Conservation (phyloP, 2,113 vertebrate species). For the Danio rerio region GRCz12tu NC_133182.1:33356501-33357000, state of each 20-base stretch:
- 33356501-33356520: too few species aligned
- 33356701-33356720: slow-evolving; percentile 6
- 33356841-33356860: too few species aligned
- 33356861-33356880: too few species aligned
- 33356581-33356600: slow-evolving; percentile 65
- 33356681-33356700: slow-evolving; percentile 36
- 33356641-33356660: slow-evolving; percentile 1
- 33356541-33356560: slow-evolving; percentile 44
- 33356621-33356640: slow-evolving; percentile 40
- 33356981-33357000: too few species aligned
- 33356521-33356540: slow-evolving; percentile 20
- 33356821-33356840: too few species aligned
- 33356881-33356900: too few species aligned
- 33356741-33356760: slow-evolving; percentile 29
- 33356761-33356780: neutral
- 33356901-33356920: too few species aligned
- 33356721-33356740: slow-evolving; percentile 44
- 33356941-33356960: too few species aligned
- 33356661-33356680: slow-evolving; percentile 17
- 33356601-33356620: slow-evolving; percentile 60
- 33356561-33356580: slow-evolving; percentile 60
- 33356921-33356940: too few species aligned
- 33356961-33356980: too few species aligned
- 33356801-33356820: neutral
- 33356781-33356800: neutral